Evolutionary conservation across 1,140 invertebrate species (phyloP).

Genomic region (Orius insidiosus): DNA sequence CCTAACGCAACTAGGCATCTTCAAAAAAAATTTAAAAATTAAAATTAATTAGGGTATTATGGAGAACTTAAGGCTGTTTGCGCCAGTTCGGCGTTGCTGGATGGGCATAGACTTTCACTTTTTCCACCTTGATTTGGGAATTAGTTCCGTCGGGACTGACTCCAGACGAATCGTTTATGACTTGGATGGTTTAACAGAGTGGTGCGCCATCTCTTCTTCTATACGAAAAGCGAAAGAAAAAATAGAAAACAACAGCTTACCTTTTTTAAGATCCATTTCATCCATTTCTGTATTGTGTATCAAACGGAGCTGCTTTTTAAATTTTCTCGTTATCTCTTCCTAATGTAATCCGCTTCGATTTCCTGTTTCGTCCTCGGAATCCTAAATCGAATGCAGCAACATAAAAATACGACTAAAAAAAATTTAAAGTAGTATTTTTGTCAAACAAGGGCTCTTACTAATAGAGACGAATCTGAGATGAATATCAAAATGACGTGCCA

Average conservation of each 20-base stretch:
- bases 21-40: too few relatives aligned
- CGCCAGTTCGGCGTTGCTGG: too few relatives aligned
- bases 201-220: not conserved
- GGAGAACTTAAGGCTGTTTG: too few relatives aligned
- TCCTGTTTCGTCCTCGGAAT: conserved; percentile 83
- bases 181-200: not conserved
- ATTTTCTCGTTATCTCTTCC: conserved; percentile 64
- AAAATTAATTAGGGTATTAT: too few relatives aligned
- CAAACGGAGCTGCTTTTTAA: conserved; percentile 56
- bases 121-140: too few relatives aligned
- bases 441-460: conserved; percentile 27
- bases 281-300: conserved; percentile 76
- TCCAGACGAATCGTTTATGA: not conserved
- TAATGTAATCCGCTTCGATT: conserved; percentile 75
- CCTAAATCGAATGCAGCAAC: conserved; percentile 70
- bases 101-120: too few relatives aligned
- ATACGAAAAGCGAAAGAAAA: conserved; percentile 5
- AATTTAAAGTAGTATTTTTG: conserved; percentile 4
- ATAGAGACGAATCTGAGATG: conserved; percentile 32
- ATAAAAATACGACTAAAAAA: conserved; percentile 45
- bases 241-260: too few relatives aligned
- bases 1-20: too few relatives aligned
- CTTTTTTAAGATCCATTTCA: conserved; percentile 59
- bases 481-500: conserved; percentile 47
- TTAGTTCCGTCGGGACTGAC: too few relatives aligned